A percentile compares a stretch with the other conserved stretches of the same genome.
phyloP scores from a whole-genome alignment of 2,113 vertebrate genomes.

The Daphoenositta chrysoptera region DNA sequence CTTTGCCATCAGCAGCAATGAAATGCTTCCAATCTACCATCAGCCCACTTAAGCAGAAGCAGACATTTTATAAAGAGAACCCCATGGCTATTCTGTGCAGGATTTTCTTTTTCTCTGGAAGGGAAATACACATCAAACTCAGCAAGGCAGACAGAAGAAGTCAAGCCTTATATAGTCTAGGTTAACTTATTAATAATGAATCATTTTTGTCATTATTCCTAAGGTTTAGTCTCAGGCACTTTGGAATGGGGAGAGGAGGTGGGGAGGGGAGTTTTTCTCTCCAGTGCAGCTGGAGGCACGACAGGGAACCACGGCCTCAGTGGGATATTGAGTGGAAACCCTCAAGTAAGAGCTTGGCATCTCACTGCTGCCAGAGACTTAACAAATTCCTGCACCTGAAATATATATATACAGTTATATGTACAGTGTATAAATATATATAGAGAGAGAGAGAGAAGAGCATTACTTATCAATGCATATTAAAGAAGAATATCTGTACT shows the following conservation, averaged over 20 bases:
- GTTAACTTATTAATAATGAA: conserved; percentile 4
- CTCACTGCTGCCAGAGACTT: background rate
- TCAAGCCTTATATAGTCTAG: background rate
- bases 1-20: conserved; percentile 26
- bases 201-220: background rate
- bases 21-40: conserved; percentile 6
- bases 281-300: background rate
- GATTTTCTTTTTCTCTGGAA: background rate
- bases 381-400: background rate
- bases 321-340: background rate
- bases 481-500: background rate
- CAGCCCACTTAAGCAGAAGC: conserved; percentile 3
- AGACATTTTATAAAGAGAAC: background rate
- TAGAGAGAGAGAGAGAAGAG: background rate
- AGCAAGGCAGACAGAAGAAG: background rate
- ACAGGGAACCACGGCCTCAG: background rate
- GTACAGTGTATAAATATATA: fast-evolving
- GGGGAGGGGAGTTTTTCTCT: background rate
- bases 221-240: background rate
- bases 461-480: background rate
- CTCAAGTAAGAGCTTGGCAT: background rate
- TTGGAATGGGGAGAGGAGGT: fast-evolving
- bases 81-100: background rate
- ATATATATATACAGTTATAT: background rate
- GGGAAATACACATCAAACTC: conserved; percentile 4